Base-by-base conservation (phyloP, 2,888 invertebrate species). In the Metallyticus violacea region DNA sequence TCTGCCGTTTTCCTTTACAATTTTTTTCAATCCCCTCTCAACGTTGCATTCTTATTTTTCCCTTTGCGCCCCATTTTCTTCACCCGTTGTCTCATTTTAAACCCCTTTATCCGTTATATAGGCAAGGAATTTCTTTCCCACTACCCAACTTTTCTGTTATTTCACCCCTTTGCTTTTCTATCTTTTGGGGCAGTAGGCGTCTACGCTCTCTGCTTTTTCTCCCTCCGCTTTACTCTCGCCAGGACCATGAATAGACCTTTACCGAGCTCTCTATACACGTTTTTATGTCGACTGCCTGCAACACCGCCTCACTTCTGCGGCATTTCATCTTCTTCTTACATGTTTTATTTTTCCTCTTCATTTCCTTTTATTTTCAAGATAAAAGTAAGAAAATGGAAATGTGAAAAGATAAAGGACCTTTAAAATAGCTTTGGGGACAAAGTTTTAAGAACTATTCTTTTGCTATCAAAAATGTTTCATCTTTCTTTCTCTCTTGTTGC, bases 21-120 rank as follows among this genome's bases (percentile, higher is more conserved):
- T 79, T 26, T 28, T 27, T 62, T 30, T 27, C 25, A 15, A 83
- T 26, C 40, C 30, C 85, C 22, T 79, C 79, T n/a, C 77, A 29
- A 26, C 26, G 29, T 78, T 85, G 30, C 85, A 78, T 85, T 85
- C 28, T 77, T 76, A 77, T 79, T 79, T 85, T 30, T 30, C 29
- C 78, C 79, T 27, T 29, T 15, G n/a, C 79, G 27, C 79, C 40
- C 40, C 30, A 85, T 85, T 85, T 79, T 85, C 79, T 77, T 85
- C 79, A 62, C 40, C 79, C 79, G 29, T 79, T 85, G 83, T 83
- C 83, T 83, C 77, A 83, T 83, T 83, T 83, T 83, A 83, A 83
- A 83, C 77, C 77, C 83, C 77, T 83, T 83, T 83, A 83, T 83
- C 28, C 83, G 26, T 83, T 83, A 83, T 83, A 77, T 83, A 76